Evolutionary conservation across 2,888 invertebrate genomes (phyloP), one percentile per base, ranked within the genome.

Genomic region (Chrysotoxum bicinctum): DNA sequence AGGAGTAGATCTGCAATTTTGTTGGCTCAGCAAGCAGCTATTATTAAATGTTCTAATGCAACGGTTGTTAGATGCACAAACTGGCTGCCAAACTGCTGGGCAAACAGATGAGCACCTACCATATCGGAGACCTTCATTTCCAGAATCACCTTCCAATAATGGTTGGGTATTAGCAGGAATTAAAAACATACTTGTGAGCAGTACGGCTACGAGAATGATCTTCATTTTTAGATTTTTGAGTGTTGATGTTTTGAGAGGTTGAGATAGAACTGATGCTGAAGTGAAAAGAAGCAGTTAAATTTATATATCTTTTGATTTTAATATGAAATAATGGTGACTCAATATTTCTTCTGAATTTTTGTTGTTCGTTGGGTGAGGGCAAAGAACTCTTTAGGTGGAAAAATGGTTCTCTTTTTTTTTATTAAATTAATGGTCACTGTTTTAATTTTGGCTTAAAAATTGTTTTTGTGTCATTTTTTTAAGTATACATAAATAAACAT

Each of bases 41-140:
- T 21, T 66, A 5, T 10, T 50, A n/a, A 66, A 66, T 0, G 48
- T 23, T 66, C 35, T 50, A 23, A 37, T 66, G 35, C 66, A 66
- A 16, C 66, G 21, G 7, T 10, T 16, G 8, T 66, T 66, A 8
- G 66, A 66, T 35, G 66, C 66, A 35, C 66, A 66, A 2, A 66
- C 66, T n/a, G 50, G 66, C 19, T 50, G 50, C 66, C 66, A 66
- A 23, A 66, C n/a, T 5, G 21, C 50, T 23, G 35, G 48, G 3
- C 66, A 66, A 32, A n/a, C n/a, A 9, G 21, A 50, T 8, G 66
- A 10, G 23, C 66, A 66, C n/a, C 66, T 35, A 23, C 50, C 66
- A 23, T 50, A 48, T 6, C 66, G 21, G 0, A 35, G 66, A 8
- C 8, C 35, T 0, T 21, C 58, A 19, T 21, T 58, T 14, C 4